phyloP scores from a whole-genome alignment of 2,888 invertebrate species.

The Masnerella sp. region DNA sequence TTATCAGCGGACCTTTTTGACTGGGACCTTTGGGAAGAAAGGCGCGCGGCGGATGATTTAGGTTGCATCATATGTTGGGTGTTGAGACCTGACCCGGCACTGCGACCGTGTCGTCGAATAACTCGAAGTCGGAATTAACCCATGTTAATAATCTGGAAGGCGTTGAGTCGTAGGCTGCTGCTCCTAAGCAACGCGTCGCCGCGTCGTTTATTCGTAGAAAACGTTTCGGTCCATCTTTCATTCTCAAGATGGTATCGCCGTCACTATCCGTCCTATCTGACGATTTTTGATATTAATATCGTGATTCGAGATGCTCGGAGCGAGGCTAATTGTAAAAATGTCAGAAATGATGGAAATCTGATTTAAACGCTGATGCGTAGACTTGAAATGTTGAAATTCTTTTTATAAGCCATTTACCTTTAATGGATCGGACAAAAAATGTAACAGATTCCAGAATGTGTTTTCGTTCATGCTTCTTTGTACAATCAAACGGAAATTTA shows the following conservation, averaged over 20 bases:
- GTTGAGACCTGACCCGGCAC: slow-evolving; percentile 23
- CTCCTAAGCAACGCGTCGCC: slow-evolving; percentile 51
- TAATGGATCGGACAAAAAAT: slow-evolving; percentile 39
- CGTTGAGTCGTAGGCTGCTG: slow-evolving; percentile 57
- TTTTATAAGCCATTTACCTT: slow-evolving; percentile 17
- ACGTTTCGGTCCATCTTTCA: slow-evolving; percentile 39
- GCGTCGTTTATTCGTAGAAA: slow-evolving; percentile 53
- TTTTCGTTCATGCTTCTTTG: slow-evolving; percentile 12
- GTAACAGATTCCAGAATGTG: slow-evolving; percentile 19
- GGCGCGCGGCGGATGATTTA: slow-evolving; percentile 65
- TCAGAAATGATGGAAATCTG: slow-evolving; percentile 43
- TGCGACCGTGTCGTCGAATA: slow-evolving; percentile 47
- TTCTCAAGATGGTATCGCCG: slow-evolving; percentile 33
- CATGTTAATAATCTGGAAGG: slow-evolving; percentile 58
- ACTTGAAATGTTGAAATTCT: slow-evolving; percentile 23
- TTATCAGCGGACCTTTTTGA: slow-evolving; percentile 42
- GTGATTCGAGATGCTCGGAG: slow-evolving; percentile 21
- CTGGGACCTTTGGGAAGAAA: slow-evolving; percentile 31
- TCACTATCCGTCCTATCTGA: slow-evolving; percentile 33
- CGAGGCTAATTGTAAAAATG: slow-evolving; percentile 34
- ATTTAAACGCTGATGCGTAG: slow-evolving; percentile 24
- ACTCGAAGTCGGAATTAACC: slow-evolving; percentile 52
- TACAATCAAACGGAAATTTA: slow-evolving; percentile 24
- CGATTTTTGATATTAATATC: slow-evolving; percentile 53
- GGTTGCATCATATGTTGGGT: slow-evolving; percentile 55